Conservation (phyloP, 1,140 invertebrate species). For the Drosophila sturtevanti region DNA sequence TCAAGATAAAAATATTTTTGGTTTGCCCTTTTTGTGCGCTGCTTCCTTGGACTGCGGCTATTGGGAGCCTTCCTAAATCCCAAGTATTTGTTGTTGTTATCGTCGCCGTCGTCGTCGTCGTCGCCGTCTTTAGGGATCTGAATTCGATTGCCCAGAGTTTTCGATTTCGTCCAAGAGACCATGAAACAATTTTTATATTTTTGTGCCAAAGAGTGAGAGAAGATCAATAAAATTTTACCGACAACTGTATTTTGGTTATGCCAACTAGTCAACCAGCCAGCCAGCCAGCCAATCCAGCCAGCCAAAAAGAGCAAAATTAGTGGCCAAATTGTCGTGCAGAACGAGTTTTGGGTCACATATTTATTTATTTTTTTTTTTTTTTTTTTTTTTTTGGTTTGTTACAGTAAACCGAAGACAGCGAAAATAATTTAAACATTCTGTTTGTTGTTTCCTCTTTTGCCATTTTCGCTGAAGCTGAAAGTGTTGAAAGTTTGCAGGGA, state of each 20-base stretch:
- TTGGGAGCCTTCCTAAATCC: slow-evolving; percentile 45
- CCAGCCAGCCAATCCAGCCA: slow-evolving; percentile 6
- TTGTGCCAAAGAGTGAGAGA: slow-evolving; percentile 54
- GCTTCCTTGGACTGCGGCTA: slow-evolving; percentile 51
- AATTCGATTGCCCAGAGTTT: slow-evolving; percentile 53
- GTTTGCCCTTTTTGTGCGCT: slow-evolving; percentile 61
- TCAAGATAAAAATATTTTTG: slow-evolving; percentile 80
- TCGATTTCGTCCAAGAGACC: slow-evolving; percentile 61
- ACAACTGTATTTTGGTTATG: slow-evolving; percentile 73
- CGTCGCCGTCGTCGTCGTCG: slow-evolving; percentile 57
- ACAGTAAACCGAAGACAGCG: slow-evolving; percentile 30
- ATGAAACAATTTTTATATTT: slow-evolving; percentile 80
- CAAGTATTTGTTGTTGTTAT: slow-evolving; percentile 60
- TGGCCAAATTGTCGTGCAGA: slow-evolving; percentile 71
- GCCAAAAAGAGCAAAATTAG: slow-evolving; percentile 57
- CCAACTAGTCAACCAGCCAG: slow-evolving; percentile 10
- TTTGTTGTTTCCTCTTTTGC: slow-evolving; percentile 19
- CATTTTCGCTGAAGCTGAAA: slow-evolving; percentile 37
- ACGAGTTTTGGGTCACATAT: slow-evolving; percentile 64
- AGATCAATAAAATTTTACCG: slow-evolving; percentile 81
- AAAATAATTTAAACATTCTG: slow-evolving; percentile 55
- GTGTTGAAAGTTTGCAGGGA: slow-evolving; percentile 34
- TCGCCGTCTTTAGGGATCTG: slow-evolving; percentile 51
- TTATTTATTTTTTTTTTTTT: slow-evolving; percentile 65
- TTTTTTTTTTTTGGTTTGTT: slow-evolving; percentile 19